Percentiles rank a stretch among this genome's conserved stretches.
phyloP scores from a whole-genome alignment of 1,140 invertebrate genomes.

The Linepithema humile region DNA sequence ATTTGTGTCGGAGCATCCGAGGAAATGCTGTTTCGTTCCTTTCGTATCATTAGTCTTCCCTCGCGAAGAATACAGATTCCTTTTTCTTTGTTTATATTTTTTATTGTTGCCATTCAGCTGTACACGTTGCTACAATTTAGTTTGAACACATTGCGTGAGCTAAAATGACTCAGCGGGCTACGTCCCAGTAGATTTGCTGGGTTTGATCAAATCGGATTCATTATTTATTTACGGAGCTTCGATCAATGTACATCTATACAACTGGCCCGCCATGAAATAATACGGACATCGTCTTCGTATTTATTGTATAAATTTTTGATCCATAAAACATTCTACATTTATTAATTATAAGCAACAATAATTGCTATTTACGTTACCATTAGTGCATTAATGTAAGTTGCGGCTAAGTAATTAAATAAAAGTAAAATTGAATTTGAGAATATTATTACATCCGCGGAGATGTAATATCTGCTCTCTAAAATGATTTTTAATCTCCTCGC shows the following conservation, averaged over 20 bases:
- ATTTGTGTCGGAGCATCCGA: conserved; percentile 28
- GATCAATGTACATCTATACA: background rate
- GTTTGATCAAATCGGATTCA: conserved; percentile 29
- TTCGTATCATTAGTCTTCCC: too few relatives aligned
- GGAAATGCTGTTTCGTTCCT: background rate
- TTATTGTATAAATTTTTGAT: background rate
- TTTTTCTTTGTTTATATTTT: background rate
- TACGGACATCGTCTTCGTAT: background rate
- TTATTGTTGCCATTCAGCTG: too few relatives aligned
- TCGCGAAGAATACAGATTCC: background rate
- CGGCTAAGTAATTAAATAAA: background rate
- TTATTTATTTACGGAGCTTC: conserved; percentile 26
- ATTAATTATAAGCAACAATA: conserved; percentile 1
- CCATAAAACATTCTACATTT: background rate
- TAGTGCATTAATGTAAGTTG: background rate
- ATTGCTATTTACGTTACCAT: background rate
- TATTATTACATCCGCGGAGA: background rate
- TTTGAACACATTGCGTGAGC: background rate
- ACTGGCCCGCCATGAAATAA: background rate
- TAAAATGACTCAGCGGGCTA: background rate
- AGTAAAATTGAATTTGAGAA: background rate
- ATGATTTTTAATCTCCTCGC: conserved; percentile 4
- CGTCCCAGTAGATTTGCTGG: background rate
- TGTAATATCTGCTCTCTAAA: background rate
- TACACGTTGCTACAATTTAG: background rate